Evolutionary conservation across 2,888 invertebrate genomes (phyloP).

Genomic region (Laothoe populi): DNA sequence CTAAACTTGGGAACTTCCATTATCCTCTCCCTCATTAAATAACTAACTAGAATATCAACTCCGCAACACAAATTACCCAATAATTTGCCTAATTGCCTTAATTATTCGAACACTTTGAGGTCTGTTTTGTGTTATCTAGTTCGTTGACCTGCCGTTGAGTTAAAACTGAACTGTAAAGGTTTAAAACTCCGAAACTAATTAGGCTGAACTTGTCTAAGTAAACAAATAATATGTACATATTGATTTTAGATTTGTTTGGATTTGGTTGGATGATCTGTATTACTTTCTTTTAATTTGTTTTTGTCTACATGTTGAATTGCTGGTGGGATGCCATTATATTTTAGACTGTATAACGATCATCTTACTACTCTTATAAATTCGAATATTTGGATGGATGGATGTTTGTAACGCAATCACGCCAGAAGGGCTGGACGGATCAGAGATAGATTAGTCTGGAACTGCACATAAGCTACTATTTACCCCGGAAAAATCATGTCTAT

Average conservation of each 20-base stretch:
- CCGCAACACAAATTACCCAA: conserved; percentile 6
- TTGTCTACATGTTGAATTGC: too few relatives aligned
- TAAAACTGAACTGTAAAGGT: neutral
- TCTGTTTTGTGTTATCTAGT: conserved; percentile 5
- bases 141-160: neutral
- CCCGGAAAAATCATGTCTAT: too few relatives aligned
- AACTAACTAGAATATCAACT: neutral
- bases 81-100: conserved; percentile 15
- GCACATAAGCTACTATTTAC: too few relatives aligned
- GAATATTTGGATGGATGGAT: too few relatives aligned
- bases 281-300: too few relatives aligned
- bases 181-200: neutral
- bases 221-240: neutral
- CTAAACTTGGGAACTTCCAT: neutral
- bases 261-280: neutral
- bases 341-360: too few relatives aligned
- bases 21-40: neutral
- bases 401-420: too few relatives aligned
- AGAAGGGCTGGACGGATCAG: too few relatives aligned
- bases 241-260: neutral
- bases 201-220: neutral
- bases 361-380: too few relatives aligned
- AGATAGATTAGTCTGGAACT: too few relatives aligned
- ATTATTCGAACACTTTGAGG: conserved; percentile 6
- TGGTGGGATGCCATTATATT: too few relatives aligned